Percentiles rank a stretch among this genome's conserved stretches.
Evolutionary conservation across 2,797 vertebrate species (phyloP).

Genomic region (Takifugu ocellatus): DNA sequence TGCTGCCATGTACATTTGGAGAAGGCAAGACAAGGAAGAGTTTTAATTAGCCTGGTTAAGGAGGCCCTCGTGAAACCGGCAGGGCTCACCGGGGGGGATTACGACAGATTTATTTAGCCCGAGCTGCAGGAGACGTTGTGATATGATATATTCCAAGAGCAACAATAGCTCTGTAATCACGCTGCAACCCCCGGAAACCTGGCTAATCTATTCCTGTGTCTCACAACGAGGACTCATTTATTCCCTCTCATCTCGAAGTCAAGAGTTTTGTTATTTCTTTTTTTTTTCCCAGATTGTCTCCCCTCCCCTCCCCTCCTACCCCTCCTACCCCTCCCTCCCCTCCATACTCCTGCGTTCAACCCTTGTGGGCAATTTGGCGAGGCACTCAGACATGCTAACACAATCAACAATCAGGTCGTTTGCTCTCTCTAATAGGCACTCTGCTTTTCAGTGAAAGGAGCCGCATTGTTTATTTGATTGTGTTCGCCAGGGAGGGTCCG

Average conservation of each 20-base stretch:
- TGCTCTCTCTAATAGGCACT: slow-evolving; percentile 70
- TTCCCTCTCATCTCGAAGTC: slow-evolving; percentile 68
- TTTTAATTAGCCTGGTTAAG: slow-evolving; percentile 80
- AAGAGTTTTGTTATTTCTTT: slow-evolving; percentile 60
- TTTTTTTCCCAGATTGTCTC: slow-evolving; percentile 11
- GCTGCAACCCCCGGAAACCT: slow-evolving; percentile 58
- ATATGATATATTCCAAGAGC: slow-evolving; percentile 76
- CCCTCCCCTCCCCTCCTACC: slow-evolving; percentile 18
- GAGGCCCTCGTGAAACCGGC: slow-evolving; percentile 60
- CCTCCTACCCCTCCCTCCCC: slow-evolving; percentile 8
- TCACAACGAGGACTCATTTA: slow-evolving; percentile 54
- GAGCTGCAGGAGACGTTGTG: slow-evolving; percentile 71
- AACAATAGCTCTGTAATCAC: slow-evolving; percentile 75
- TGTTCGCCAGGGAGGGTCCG: slow-evolving; percentile 61
- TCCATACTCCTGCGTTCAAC: slow-evolving; percentile 54
- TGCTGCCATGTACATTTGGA: slow-evolving; percentile 5
- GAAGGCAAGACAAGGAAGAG: slow-evolving; percentile 68
- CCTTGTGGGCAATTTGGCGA: slow-evolving; percentile 73
- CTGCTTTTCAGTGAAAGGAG: slow-evolving; percentile 65
- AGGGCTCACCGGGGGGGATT: slow-evolving; percentile 71
- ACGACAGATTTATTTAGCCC: slow-evolving; percentile 75
- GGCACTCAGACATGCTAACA: slow-evolving; percentile 71
- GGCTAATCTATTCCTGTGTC: slow-evolving; percentile 69
- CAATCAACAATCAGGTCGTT: slow-evolving; percentile 73
- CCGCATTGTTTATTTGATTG: slow-evolving; percentile 71